Base-by-base conservation (phyloP, 2,113 vertebrate species). In the Geothlypis trichas region DNA sequence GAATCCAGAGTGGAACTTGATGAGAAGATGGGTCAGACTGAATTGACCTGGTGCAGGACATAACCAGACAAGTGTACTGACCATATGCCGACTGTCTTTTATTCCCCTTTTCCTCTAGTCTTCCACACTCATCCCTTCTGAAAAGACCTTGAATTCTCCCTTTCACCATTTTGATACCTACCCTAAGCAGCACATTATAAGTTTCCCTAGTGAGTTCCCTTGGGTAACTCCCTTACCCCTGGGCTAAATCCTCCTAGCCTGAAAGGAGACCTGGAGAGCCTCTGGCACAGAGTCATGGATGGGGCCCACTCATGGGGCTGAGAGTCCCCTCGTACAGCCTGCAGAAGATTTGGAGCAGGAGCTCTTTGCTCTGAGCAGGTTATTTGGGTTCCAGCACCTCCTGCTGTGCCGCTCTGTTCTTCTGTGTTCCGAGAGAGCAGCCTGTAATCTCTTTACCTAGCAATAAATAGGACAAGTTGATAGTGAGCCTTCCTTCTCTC, bases 201-300 rank as follows among this genome's bases (percentile, higher is more conserved):
- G 9, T 31, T 73, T 42, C 0, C 16, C 28, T 28, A 16, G 9
- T 39, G 47, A 58, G 18, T 10, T 73, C 3, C 15, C 7, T 28
- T 14, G 35, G 1, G 3, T 78, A n/a, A 24, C 9, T 77, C 15
- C 30, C 11, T 22, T 18, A 35, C 2, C 7, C 19, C 30, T 14
- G 10, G 33, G 6, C 15, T 69, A 59, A 74, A 23, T 0, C 5
- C 6, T 3, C 17, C 23, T 5, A 7, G 4, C 2, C 3, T 63
- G n/a, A 84, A 76, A 72, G n/a, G 23, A 62, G 30, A 51, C 15
- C 5, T 12, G 4, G 42, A 67, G 39, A 80, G 2, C 9, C 15
- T 49, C 17, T 44, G 12, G 13, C n/a, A 33, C 14, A 27, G 28
- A 49, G 20, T 3, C 16, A n/a, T 15, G 19, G 27, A 22, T 52